Percentiles rank a stretch among this genome's conserved stretches.
Conservation (phyloP, 1,140 invertebrate genomes). For the Leptinotarsa undecemlineata region DNA sequence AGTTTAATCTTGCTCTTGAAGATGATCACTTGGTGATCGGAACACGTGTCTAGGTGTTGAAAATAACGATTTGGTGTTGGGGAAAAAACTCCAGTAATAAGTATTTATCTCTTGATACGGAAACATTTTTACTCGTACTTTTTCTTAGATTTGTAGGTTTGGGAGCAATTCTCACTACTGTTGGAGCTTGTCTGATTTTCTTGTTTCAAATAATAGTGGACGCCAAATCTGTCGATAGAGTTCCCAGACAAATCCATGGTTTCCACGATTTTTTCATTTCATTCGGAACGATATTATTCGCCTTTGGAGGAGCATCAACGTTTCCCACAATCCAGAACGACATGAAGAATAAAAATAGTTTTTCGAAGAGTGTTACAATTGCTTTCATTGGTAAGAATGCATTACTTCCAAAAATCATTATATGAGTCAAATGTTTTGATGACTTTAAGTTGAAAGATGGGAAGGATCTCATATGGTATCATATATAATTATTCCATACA, state of each 20-base stretch:
- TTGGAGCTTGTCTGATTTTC: conserved; percentile 63
- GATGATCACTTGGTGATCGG: too few species aligned
- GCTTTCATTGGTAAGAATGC: conserved; percentile 39
- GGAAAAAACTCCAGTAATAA: too few species aligned
- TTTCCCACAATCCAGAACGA: conserved; percentile 76
- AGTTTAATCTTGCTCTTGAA: too few species aligned
- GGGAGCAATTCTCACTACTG: conserved; percentile 62
- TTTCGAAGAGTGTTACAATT: conserved; percentile 52
- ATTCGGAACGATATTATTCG: conserved; percentile 68
- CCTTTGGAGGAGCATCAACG: conserved; percentile 69
- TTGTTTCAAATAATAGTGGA: conserved; percentile 63
- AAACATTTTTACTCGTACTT: too few species aligned
- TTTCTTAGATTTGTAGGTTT: conserved; percentile 58
- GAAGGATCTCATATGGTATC: too few species aligned
- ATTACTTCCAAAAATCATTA: too few species aligned
- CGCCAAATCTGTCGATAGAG: conserved; percentile 50
- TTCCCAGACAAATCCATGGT: conserved; percentile 48
- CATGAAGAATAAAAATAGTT: conserved; percentile 64
- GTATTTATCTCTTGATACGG: background rate
- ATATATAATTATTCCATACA: too few species aligned
- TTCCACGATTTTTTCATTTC: conserved; percentile 64
- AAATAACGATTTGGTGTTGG: too few species aligned
- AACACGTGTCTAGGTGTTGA: too few species aligned
- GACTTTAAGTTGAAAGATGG: too few species aligned
- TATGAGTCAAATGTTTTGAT: too few species aligned